phyloP scores from a whole-genome alignment of 2,888 invertebrate genomes.

The Lasius fuliginosus region DNA sequence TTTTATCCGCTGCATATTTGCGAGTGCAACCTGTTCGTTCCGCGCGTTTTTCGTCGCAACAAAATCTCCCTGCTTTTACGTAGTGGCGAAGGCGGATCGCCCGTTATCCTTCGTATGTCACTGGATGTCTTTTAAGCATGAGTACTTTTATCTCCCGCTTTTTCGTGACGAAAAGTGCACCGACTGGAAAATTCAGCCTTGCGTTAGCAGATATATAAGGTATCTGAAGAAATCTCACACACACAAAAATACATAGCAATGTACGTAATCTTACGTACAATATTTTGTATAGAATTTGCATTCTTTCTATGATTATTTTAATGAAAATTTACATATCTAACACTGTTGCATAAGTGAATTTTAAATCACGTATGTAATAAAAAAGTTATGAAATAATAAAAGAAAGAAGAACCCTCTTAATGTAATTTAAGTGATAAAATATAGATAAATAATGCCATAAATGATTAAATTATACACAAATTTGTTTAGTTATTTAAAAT shows the following conservation, averaged over 20 bases:
- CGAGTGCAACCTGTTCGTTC: conserved; percentile 24
- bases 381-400: too few relatives aligned
- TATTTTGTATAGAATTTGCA: background rate
- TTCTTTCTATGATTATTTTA: background rate
- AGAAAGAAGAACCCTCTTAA: too few relatives aligned
- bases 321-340: background rate
- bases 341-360: too few relatives aligned
- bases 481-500: too few relatives aligned
- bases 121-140: conserved; percentile 31
- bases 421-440: too few relatives aligned
- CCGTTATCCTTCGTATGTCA: conserved; percentile 36
- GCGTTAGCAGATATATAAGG: background rate
- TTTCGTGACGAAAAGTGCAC: conserved; percentile 59
- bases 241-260: background rate
- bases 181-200: conserved; percentile 67
- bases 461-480: too few relatives aligned
- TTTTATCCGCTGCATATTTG: conserved; percentile 36
- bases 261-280: background rate
- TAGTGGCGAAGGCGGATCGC: conserved; percentile 17
- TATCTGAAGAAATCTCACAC: background rate
- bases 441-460: too few relatives aligned
- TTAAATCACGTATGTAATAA: too few relatives aligned
- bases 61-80: conserved; percentile 19
- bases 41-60: conserved; percentile 18
- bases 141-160: conserved; percentile 18